Evolutionary conservation across 2,888 invertebrate genomes (phyloP).

Genomic region (Scelioninae gen. 1): DNA sequence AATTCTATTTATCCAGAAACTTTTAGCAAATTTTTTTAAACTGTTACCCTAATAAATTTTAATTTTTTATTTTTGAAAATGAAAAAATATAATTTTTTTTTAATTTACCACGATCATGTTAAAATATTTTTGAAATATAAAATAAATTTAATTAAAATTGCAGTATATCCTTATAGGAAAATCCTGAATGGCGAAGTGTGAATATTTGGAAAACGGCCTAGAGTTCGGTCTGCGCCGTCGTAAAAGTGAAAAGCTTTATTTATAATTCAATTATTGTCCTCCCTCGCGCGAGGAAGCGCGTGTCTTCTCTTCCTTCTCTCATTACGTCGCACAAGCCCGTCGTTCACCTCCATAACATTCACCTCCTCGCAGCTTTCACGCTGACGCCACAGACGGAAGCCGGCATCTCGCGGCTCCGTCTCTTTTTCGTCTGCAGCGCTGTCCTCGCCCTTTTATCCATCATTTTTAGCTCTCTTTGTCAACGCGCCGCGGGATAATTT

Average conservation of each 20-base stretch:
- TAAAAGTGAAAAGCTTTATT: slow-evolving; percentile 64
- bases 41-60: no score
- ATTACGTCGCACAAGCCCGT: slow-evolving; percentile 44
- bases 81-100: no score
- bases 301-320: slow-evolving; percentile 58
- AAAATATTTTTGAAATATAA: no score
- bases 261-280: slow-evolving; percentile 69
- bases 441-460: slow-evolving; percentile 65
- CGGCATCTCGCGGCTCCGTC: slow-evolving; percentile 38
- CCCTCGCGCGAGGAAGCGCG: slow-evolving; percentile 62
- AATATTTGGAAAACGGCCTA: slow-evolving; percentile 34
- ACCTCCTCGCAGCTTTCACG: slow-evolving; percentile 40
- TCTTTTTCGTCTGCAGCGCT: slow-evolving; percentile 44
- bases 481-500: slow-evolving; percentile 68
- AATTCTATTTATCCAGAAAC: no score
- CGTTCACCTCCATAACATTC: slow-evolving; percentile 64
- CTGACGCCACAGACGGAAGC: slow-evolving; percentile 53
- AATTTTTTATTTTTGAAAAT: no score
- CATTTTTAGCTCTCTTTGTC: slow-evolving; percentile 69
- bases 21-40: no score
- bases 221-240: slow-evolving; percentile 34
- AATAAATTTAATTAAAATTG: no score
- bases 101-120: no score
- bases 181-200: not conserved
- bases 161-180: not conserved